Evolutionary conservation across 2,888 invertebrate genomes (phyloP).

Genomic region (Psylliodes chrysocephalus): DNA sequence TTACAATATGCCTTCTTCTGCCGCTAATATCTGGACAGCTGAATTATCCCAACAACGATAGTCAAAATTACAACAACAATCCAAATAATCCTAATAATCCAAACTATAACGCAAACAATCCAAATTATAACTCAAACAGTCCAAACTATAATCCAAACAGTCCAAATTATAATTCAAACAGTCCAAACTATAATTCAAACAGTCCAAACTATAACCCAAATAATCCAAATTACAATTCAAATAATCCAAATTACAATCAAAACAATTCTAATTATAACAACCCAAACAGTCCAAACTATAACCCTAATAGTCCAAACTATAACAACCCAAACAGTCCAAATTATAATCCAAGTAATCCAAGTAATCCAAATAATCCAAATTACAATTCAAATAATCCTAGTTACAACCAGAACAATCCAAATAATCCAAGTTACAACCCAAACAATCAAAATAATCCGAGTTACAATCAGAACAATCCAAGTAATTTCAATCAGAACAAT

Average conservation of each 20-base stretch:
- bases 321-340: slow-evolving; percentile 35
- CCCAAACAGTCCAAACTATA: slow-evolving; percentile 5
- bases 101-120: slow-evolving; percentile 24
- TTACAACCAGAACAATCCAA: slow-evolving; percentile 34
- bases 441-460: slow-evolving; percentile 34
- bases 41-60: slow-evolving; percentile 12
- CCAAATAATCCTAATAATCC: slow-evolving; percentile 28
- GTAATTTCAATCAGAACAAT: slow-evolving; percentile 26
- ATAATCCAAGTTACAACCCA: slow-evolving; percentile 15
- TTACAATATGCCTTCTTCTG: slow-evolving; percentile 13
- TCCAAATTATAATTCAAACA: slow-evolving; percentile 34
- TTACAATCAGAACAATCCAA: slow-evolving; percentile 31
- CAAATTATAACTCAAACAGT: slow-evolving; percentile 19
- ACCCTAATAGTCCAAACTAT: slow-evolving; percentile 33
- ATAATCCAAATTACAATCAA: slow-evolving; percentile 35
- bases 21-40: slow-evolving; percentile 18
- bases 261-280: slow-evolving; percentile 36
- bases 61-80: slow-evolving; percentile 21
- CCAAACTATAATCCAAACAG: slow-evolving; percentile 25
- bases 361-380: slow-evolving; percentile 26
- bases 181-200: slow-evolving; percentile 35
- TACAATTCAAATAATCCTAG: slow-evolving; percentile 29
- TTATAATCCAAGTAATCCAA: slow-evolving; percentile 30
- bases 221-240: slow-evolving; percentile 26
- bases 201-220: slow-evolving; percentile 31